Base-by-base conservation (phyloP, 1,140 invertebrate species). In the Trypoxylus dichotomus region DNA sequence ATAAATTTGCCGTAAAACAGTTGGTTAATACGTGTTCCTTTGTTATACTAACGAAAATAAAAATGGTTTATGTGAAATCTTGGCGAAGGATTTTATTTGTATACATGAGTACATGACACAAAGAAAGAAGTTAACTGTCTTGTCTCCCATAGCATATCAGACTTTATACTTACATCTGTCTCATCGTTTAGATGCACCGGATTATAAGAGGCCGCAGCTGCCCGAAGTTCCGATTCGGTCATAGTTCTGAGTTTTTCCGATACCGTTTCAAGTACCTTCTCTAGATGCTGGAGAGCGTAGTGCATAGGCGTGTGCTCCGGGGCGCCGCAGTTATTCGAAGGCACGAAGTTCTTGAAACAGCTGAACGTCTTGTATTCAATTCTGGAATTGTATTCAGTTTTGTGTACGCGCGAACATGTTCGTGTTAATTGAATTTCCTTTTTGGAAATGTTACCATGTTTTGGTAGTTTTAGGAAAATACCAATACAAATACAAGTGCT, bases 321-420 rank as follows among this genome's bases (percentile, higher is more conserved):
- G 15, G 91, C 90, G 32, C 94, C 93, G 73, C 92, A 92, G 83
- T 93, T 91, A 84, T 92, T 81, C 79, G 91, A 91, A 29, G 90
- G 89, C 27, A 96, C 93, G 88, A 97, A 97, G 87, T 97, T 96
- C 83, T 94, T 91, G 85, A 92, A 97, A 82, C 94, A 95, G 83
- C 93, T 94, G 85, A 95, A 96, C 41, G 92, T 94, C 80, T 93
- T 92, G 77, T 92, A 91, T 82, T 94, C 90, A 90, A 96, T 94
- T 84, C 93, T 93, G 83, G 80, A 89, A 76, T 25, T 29, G 60
- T 78, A 77, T 58, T 81, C 6, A 19, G 15, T 32, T 6, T 79
- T 29, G 60, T 32, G 2, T 32, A 32, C 7, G 32, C 32, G 7
- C 2, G 32, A n/a, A n/a, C n/a, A n/a, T n/a, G n/a, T n/a, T n/a